Evolutionary conservation across 2,888 invertebrate genomes (phyloP), one percentile per base, ranked within the genome.

Genomic region (Cyaniris semiargus): DNA sequence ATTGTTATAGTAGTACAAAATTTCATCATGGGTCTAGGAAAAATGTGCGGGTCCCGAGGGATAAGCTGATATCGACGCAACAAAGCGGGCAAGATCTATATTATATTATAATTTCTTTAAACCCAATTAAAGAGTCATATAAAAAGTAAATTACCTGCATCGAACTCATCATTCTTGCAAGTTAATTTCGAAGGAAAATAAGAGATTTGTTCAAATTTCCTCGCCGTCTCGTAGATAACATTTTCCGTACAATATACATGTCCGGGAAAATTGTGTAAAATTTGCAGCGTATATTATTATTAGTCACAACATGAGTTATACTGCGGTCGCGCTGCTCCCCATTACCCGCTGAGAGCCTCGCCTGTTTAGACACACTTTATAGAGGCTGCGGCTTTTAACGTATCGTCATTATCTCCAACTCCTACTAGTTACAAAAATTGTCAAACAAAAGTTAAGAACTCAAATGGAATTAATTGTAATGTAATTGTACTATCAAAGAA

Each of bases 261-360:
- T 74, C 74, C 27, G 15, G 74, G 74, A 27, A 74, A 74, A 53
- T 74, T 74, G 44, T 48, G 48, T 74, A 53, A 53, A 74, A 74
- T 74, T 74, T 53, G 48, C 74, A 74, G 53, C 74, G 53, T 74
- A 74, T 74, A 74, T 74, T 74, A 74, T 74, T 74, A 74, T 74
- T 74, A 74, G 48, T 74, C 74, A 74, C 74, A 74, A 74, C 74
- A 74, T 74, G 74, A 74, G 74, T 74, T 74, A 74, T 53, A 74
- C 53, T 74, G 74, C 74, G 74, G 74, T 53, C 53, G 74, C 48
- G 44, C 48, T 53, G 48, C 27, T 74, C 53, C 44, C 48, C 53
- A 53, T 74, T 74, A 74, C 53, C 53, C 53, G 23, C 74, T 66
- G 66, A 66, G 48, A 74, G 74, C 74, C 10, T 72, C 74, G 74